Percentiles rank a stretch among this genome's conserved stretches.
phyloP scores from a whole-genome alignment of 2,797 vertebrate species.

The Numenius phaeopus region DNA sequence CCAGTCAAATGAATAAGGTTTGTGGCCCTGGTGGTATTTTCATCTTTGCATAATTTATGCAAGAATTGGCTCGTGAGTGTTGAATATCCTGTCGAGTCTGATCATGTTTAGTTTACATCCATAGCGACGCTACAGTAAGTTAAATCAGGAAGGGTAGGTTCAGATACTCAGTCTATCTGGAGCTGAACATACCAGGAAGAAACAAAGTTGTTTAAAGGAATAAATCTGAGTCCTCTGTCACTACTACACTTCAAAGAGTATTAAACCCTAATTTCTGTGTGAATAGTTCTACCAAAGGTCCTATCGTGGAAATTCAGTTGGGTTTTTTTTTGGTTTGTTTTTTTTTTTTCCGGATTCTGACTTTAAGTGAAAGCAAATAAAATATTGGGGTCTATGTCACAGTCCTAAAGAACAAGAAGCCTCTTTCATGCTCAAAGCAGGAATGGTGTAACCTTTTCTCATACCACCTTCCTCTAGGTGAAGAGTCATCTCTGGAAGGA shows the following conservation, averaged over 20 bases:
- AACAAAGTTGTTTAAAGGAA: background rate
- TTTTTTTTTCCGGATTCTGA: background rate
- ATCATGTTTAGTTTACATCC: background rate
- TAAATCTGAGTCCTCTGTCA: background rate
- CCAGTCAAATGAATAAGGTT: background rate
- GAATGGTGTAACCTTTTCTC: background rate
- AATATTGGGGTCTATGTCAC: background rate
- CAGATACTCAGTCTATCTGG: background rate
- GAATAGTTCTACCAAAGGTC: background rate
- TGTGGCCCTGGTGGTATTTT: background rate
- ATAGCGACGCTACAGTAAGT: background rate
- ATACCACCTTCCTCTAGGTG: background rate
- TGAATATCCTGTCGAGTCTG: background rate
- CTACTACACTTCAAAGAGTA: background rate
- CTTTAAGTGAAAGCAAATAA: slow-evolving; percentile 12
- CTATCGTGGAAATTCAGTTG: background rate
- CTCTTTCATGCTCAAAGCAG: background rate
- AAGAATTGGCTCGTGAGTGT: fast-evolving
- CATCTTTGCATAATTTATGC: background rate
- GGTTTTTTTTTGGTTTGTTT: too few species aligned
- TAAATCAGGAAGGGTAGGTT: background rate
- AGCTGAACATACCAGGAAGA: background rate
- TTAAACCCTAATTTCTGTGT: background rate
- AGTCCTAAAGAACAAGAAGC: background rate
- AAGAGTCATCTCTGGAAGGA: background rate